phyloP scores from a whole-genome alignment of 2,113 vertebrate species.

The Erythrocercus mccallii region DNA sequence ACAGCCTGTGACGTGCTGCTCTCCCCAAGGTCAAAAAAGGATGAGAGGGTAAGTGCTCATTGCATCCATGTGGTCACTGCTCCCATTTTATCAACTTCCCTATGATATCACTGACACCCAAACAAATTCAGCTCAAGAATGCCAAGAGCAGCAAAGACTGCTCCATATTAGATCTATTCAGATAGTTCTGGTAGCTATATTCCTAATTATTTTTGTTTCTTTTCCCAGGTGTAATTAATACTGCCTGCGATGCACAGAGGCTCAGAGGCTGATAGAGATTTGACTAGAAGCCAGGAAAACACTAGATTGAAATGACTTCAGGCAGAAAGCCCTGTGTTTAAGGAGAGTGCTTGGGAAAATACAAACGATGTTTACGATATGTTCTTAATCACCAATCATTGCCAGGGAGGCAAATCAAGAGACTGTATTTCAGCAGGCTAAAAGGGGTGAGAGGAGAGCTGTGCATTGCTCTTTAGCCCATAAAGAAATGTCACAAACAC shows the following conservation, averaged over 20 bases:
- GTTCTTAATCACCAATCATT: constrained; percentile 26
- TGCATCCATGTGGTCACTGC: not conserved
- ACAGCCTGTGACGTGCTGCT: not conserved
- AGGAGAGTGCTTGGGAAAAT: constrained; percentile 2
- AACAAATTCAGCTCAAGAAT: not conserved
- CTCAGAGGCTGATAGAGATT: not conserved
- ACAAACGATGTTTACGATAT: not conserved
- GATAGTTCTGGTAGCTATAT: not conserved
- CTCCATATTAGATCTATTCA: not conserved
- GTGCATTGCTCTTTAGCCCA: not conserved
- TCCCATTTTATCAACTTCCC: not conserved
- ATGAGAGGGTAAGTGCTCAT: not conserved
- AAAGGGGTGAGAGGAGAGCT: constrained; percentile 16
- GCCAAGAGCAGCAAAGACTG: not conserved
- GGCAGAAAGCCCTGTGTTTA: not conserved
- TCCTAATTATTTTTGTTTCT: constrained; percentile 3
- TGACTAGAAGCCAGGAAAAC: constrained; percentile 16
- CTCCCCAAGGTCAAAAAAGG: not conserved
- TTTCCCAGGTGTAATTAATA: not conserved
- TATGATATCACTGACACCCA: not conserved
- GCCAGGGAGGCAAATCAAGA: constrained; percentile 13
- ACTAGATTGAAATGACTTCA: not conserved
- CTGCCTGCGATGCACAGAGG: not conserved
- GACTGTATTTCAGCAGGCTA: constrained; percentile 18
- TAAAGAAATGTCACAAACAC: constrained; percentile 27